phyloP scores from a whole-genome alignment of 2,888 invertebrate species.

The Hypselothyrea guttata region DNA sequence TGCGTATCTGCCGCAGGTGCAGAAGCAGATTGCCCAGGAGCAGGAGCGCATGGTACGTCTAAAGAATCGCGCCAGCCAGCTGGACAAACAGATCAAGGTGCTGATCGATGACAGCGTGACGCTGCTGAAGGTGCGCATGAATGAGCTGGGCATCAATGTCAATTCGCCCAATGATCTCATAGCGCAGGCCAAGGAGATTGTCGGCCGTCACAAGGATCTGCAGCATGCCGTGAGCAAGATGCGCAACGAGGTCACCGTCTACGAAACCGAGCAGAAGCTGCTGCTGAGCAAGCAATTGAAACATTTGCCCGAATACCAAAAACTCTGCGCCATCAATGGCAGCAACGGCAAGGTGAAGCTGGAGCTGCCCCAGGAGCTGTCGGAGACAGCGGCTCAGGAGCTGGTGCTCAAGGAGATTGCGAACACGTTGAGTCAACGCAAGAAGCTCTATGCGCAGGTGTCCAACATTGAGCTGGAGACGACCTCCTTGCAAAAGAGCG shows the following conservation, averaged over 20 bases:
- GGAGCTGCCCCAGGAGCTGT: constrained; percentile 83
- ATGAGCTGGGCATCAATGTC: constrained; percentile 94
- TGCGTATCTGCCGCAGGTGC: constrained; percentile 88
- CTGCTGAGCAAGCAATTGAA: constrained; percentile 88
- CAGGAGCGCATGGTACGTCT: constrained; percentile 92
- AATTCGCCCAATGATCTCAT: constrained; percentile 92
- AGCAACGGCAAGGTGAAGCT: constrained; percentile 75
- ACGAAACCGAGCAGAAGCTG: constrained; percentile 89
- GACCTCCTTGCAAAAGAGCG: constrained; percentile 87
- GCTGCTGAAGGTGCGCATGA: constrained; percentile 93
- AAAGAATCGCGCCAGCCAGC: constrained; percentile 91
- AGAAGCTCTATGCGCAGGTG: constrained; percentile 91
- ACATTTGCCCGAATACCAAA: constrained; percentile 86
- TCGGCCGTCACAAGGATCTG: constrained; percentile 94
- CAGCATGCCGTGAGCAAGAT: constrained; percentile 94
- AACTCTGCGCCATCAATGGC: constrained; percentile 48
- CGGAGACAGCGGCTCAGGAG: constrained; percentile 89
- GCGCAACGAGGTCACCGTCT: constrained; percentile 89
- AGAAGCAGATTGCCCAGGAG: constrained; percentile 91
- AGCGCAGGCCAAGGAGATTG: constrained; percentile 95
- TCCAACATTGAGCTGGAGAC: constrained; percentile 91
- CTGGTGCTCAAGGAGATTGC: constrained; percentile 93
- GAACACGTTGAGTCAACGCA: constrained; percentile 91
- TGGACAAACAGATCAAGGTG: constrained; percentile 96
- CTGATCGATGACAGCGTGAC: constrained; percentile 96